Evolutionary conservation across 2,888 invertebrate species (phyloP).

Genomic region (Tethea ocularis): DNA sequence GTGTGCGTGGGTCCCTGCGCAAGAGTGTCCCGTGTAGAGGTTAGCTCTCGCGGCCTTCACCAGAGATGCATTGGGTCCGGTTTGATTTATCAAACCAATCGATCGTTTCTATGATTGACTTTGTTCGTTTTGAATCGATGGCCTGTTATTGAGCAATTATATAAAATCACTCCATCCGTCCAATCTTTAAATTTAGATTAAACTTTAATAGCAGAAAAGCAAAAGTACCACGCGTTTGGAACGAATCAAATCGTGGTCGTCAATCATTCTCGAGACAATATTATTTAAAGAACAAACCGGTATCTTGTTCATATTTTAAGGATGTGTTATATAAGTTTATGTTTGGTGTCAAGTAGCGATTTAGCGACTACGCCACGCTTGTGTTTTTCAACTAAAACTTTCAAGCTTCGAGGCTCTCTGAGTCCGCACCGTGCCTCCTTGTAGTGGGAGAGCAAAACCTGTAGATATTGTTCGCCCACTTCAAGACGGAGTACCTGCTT

Average conservation of each 20-base stretch:
- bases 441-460: slow-evolving; percentile 84
- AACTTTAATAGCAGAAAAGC: slow-evolving; percentile 25
- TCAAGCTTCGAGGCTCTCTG: slow-evolving; percentile 68
- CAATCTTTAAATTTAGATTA: slow-evolving; percentile 20
- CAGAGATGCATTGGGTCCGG: slow-evolving; percentile 73
- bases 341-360: slow-evolving; percentile 28
- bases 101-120: slow-evolving; percentile 39
- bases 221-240: slow-evolving; percentile 36
- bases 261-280: no score
- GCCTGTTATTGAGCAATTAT: slow-evolving; percentile 10
- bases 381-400: slow-evolving; percentile 71
- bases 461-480: slow-evolving; percentile 80
- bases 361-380: slow-evolving; percentile 60
- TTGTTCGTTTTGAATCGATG: slow-evolving; percentile 10
- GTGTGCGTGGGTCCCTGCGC: slow-evolving; percentile 68
- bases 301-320: slow-evolving; percentile 28
- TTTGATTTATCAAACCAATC: slow-evolving; percentile 58
- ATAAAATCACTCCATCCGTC: slow-evolving; percentile 12
- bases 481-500: slow-evolving; percentile 75
- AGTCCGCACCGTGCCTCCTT: slow-evolving; percentile 78
- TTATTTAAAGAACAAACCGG: slow-evolving; percentile 23
- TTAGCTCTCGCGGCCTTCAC: slow-evolving; percentile 79
- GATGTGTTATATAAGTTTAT: slow-evolving; percentile 21
- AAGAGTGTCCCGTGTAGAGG: slow-evolving; percentile 72
- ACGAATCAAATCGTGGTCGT: slow-evolving; percentile 19